phyloP scores from a whole-genome alignment of 2,888 invertebrate genomes.

The Merodon equestris region DNA sequence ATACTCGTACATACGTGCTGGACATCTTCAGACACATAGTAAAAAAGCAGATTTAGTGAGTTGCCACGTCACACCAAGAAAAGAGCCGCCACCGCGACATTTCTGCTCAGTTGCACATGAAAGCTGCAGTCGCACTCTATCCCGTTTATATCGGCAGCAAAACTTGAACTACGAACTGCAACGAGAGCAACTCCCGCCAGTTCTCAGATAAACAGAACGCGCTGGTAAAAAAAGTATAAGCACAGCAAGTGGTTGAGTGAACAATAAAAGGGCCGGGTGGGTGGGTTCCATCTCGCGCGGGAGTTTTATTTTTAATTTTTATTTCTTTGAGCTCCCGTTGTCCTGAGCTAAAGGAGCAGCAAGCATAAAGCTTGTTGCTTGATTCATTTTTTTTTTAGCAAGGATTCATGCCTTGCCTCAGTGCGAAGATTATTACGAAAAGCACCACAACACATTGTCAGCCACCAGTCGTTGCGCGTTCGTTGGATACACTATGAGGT shows the following conservation, averaged over 20 bases:
- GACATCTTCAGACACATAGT: too few relatives aligned
- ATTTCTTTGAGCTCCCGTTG: constrained; percentile 22
- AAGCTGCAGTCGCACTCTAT: constrained; percentile 7
- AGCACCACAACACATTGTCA: constrained; percentile 48
- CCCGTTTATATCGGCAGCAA: too few relatives aligned
- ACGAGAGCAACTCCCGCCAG: constrained; percentile 30
- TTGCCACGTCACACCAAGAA: constrained; percentile 3
- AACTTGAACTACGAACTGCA: neutral
- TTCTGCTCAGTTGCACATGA: constrained; percentile 30
- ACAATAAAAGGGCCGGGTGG: constrained; percentile 38
- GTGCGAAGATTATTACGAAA: constrained; percentile 44
- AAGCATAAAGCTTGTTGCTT: constrained; percentile 54
- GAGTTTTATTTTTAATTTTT: constrained; percentile 6
- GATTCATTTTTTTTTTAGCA: constrained; percentile 33
- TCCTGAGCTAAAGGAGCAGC: constrained; percentile 36
- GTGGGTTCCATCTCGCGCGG: constrained; percentile 15
- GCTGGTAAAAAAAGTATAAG: constrained; percentile 32
- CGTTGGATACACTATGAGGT: neutral
- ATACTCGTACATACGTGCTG: neutral
- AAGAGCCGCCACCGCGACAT: constrained; percentile 1
- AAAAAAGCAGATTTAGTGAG: neutral
- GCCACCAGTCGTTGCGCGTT: neutral
- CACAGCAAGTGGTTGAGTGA: constrained; percentile 47
- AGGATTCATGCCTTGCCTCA: constrained; percentile 30
- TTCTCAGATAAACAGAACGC: constrained; percentile 13